Conservation (phyloP, 2,113 vertebrate genomes). For the Hemibagrus wyckioides region DNA sequence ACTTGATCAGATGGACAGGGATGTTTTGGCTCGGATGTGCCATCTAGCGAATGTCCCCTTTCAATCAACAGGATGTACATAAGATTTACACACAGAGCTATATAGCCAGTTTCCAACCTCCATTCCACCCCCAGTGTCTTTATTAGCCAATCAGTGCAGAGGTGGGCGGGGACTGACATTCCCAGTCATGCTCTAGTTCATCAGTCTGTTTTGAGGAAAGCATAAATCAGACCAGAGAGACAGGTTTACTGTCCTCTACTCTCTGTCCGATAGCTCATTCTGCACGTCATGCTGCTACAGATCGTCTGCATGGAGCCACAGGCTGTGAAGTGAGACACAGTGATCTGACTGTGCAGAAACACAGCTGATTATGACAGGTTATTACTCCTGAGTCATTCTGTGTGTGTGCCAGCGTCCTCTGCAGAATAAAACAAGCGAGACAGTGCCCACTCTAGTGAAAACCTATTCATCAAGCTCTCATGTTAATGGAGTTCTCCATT, state of each 20-base stretch:
- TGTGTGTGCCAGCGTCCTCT: not conserved
- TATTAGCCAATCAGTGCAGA: not conserved
- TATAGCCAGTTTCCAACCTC: not conserved
- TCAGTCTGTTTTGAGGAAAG: not conserved
- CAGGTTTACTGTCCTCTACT: not conserved
- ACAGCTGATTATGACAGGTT: slow-evolving; percentile 8
- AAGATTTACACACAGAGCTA: not conserved
- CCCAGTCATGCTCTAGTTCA: not conserved
- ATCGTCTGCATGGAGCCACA: not conserved
- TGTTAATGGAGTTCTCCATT: slow-evolving; percentile 2
- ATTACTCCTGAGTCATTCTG: not conserved
- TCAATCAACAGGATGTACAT: not conserved
- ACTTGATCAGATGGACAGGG: not conserved
- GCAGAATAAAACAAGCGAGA: not conserved
- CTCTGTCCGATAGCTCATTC: not conserved
- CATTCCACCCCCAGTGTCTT: not conserved
- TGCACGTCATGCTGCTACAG: not conserved
- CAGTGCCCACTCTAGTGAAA: not conserved
- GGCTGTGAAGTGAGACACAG: not conserved
- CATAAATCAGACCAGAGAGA: not conserved
- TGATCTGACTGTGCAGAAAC: slow-evolving; percentile 6
- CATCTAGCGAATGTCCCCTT: not conserved
- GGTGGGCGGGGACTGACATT: not conserved
- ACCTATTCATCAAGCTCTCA: not conserved
- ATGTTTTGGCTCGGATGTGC: not conserved